phyloP scores from a whole-genome alignment of 2,113 vertebrate genomes.

The Aldabrachelys gigantea region DNA sequence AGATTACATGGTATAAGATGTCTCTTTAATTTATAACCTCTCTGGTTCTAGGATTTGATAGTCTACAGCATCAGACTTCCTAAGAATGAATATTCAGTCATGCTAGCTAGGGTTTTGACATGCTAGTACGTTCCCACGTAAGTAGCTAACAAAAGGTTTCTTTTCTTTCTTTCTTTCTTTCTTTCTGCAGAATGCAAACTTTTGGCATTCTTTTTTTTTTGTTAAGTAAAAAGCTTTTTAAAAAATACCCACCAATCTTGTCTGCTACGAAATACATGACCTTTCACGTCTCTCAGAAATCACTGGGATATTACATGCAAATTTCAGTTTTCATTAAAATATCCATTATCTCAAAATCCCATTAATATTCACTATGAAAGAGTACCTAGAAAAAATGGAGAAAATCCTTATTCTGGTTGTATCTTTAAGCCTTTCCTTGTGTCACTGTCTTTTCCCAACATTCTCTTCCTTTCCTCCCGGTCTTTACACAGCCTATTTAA shows the following conservation, averaged over 20 bases:
- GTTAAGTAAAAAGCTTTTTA: background rate
- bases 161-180: background rate
- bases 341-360: background rate
- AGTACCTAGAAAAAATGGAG: background rate
- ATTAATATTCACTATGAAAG: background rate
- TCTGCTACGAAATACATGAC: background rate
- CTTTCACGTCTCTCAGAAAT: background rate
- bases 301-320: background rate
- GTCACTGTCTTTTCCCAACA: background rate
- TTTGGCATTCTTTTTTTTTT: background rate
- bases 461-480: background rate
- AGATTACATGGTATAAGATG: background rate
- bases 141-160: too few relatives aligned
- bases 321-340: slow-evolving; percentile 3
- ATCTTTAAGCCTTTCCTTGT: fast-evolving
- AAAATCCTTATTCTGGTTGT: background rate
- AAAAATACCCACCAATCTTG: background rate
- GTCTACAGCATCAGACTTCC: background rate
- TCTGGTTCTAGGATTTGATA: background rate
- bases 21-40: background rate
- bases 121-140: background rate
- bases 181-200: background rate
- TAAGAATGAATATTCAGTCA: background rate
- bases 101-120: background rate
- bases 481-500: background rate